Conservation (phyloP, 2,888 invertebrate species). For the Seira ritae region DNA sequence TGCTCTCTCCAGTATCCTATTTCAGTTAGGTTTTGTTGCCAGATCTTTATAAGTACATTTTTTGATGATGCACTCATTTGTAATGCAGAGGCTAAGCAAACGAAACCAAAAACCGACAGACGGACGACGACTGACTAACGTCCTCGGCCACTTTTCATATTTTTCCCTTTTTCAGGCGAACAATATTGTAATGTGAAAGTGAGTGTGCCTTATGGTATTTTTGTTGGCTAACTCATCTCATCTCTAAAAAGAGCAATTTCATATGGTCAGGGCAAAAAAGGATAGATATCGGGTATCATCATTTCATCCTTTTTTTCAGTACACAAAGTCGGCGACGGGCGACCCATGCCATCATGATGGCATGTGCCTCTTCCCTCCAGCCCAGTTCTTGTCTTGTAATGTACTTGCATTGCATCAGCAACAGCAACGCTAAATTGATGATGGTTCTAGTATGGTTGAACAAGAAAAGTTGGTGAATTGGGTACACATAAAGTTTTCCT, state of each 20-base stretch:
- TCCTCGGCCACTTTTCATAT: conserved; percentile 55
- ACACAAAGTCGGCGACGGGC: conserved; percentile 27
- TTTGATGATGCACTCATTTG: conserved; percentile 55
- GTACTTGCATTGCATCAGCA: neutral
- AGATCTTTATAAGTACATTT: conserved; percentile 28
- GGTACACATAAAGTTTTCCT: conserved; percentile 15
- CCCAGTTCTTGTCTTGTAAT: neutral
- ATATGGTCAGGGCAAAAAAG: conserved; percentile 21
- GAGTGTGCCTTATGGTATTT: conserved; percentile 21
- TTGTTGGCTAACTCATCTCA: no score
- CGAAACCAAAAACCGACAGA: conserved; percentile 52
- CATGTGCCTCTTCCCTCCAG: conserved; percentile 48
- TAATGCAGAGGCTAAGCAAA: conserved; percentile 55
- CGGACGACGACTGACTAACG: conserved; percentile 31
- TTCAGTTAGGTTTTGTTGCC: conserved; percentile 42
- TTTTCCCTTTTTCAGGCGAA: conserved; percentile 28
- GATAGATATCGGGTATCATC: conserved; percentile 57
- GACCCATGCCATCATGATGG: conserved; percentile 40
- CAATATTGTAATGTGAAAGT: conserved; percentile 21
- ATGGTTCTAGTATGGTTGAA: neutral
- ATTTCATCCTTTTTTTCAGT: conserved; percentile 30
- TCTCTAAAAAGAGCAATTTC: conserved; percentile 16
- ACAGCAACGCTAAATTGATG: neutral
- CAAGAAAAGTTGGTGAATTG: neutral
- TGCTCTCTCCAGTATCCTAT: conserved; percentile 35